Evolutionary conservation across 1,140 invertebrate species (phyloP), one percentile per base, ranked within the genome.

Genomic region (Hirudo medicinalis): DNA sequence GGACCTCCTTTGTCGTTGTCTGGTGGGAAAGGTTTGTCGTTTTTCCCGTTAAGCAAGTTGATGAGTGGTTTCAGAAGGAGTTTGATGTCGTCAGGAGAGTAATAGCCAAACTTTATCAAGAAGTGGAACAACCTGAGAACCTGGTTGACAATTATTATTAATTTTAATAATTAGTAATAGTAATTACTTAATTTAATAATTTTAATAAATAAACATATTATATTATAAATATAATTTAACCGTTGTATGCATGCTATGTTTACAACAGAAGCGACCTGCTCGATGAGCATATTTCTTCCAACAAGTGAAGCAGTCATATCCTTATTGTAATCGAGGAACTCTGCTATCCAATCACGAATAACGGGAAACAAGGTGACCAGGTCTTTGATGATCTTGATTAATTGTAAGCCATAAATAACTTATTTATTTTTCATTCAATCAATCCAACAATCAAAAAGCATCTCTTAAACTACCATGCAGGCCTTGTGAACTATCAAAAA

Each of bases 271-370:
- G 6, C 67, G 32, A 79, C 79, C 78, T 80, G 80, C 73, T 76
- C 73, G n/a, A 79, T 77, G 15, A 81, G 76, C 77, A 79, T 78
- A 73, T 81, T 81, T 70, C 80, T 77, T 4, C 79, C 79, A 36
- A 80, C 76, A 69, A 76, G 32, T 15, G 79, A 78, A 6, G 79
- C 77, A 20, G 77, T 78, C 79, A 81, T 81, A 74, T 80, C 78
- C n/a, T 77, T 75, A 72, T 81, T 81, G 15, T 76, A 72, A 27
- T 74, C 76, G 5, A 81, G 77, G 68, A 81, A 81, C 22, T 73
- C 67, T 27, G 78, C 76, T 36, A 81, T 81, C 80, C 80, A 81
- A 60, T 77, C 76, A 69, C 78, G 76, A 13, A 81, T 75, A n/a
- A 74, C 73, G 17, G 73, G 73, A 57, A 74, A 75, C 73, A 75